Conservation (phyloP, 2,888 invertebrate genomes). For the Serrognathus titanus region DNA sequence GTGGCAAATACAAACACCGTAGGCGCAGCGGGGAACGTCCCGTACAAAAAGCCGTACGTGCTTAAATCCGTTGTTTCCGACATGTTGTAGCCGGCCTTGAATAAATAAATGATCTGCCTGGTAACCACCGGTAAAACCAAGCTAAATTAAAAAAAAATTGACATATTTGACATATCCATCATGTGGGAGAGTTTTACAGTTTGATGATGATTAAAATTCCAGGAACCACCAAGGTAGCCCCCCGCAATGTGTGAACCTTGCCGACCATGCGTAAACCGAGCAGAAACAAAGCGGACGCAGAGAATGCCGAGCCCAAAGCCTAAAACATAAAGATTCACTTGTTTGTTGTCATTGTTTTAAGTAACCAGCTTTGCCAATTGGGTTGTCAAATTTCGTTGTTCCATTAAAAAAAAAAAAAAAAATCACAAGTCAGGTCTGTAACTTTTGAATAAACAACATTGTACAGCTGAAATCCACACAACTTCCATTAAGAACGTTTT, state of each 20-base stretch:
- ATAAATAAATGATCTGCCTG: constrained; percentile 77
- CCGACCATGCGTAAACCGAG: constrained; percentile 92
- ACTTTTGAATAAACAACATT: no score
- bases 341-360: no score
- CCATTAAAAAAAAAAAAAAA: no score
- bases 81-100: constrained; percentile 65
- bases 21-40: constrained; percentile 93
- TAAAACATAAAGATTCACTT: constrained; percentile 35
- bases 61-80: constrained; percentile 79
- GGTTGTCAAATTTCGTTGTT: no score
- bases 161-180: neutral
- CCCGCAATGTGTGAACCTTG: constrained; percentile 74
- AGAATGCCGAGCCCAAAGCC: constrained; percentile 84
- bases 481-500: no score
- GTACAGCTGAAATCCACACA: no score
- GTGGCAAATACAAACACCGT: constrained; percentile 94
- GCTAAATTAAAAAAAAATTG: constrained; percentile 22
- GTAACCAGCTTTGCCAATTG: no score
- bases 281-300: constrained; percentile 86
- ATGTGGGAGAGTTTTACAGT: constrained; percentile 59
- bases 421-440: no score
- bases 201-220: constrained; percentile 87
- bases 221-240: constrained; percentile 77
- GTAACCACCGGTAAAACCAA: constrained; percentile 77
- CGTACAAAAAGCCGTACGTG: constrained; percentile 92